Base-by-base conservation (phyloP, 2,113 vertebrate species). In the Gulo gulo region DNA sequence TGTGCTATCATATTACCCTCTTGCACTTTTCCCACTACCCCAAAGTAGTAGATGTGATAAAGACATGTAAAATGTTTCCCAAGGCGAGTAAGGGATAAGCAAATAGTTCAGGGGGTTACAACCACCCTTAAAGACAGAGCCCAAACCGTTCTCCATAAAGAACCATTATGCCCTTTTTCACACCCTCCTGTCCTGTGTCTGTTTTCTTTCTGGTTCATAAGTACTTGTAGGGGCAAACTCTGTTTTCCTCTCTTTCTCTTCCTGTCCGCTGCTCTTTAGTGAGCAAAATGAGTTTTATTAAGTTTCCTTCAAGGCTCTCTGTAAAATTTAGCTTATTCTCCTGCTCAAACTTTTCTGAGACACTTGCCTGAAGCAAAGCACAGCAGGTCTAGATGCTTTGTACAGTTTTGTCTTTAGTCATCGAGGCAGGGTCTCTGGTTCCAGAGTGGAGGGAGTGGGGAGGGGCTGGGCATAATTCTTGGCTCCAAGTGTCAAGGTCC, bases 271-370 rank as follows among this genome's bases (percentile, higher is more conserved):
- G 83, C 36, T 73, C 31, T 96, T 95, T 93, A 92, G 76, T 29
- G 57, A 94, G n/a, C 65, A 55, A 14, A 55, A 5, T 4, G 23
- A 59, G 23, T 59, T 91, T 97, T 92, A 67, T 84, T 67, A 42
- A 81, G n/a, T 82, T 88, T 61, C 36, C 63, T 81, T 74, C 23
- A 57, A 92, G 88, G 52, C 26, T 89, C 8, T 83, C 63, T 55
- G 65, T 71, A 80, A 86, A 63, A 78, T 91, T 97, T 73, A 87
- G 61, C 74, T 91, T 88, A 67, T 94, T 96, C 65, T 84, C 88
- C 52, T 97, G 89, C 78, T 81, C 63, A 89, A 90, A 76, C 34
- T 57, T 92, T 94, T 95, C 63, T 71, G 63, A 97, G 87, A 94
- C n/a, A 63, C 52, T 71, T 91, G 67, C 79, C 57, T 59, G 36